Evolutionary conservation across 2,113 vertebrate genomes (phyloP), one percentile per base, ranked within the genome.

Genomic region (Boleophthalmus pectinirostris): DNA sequence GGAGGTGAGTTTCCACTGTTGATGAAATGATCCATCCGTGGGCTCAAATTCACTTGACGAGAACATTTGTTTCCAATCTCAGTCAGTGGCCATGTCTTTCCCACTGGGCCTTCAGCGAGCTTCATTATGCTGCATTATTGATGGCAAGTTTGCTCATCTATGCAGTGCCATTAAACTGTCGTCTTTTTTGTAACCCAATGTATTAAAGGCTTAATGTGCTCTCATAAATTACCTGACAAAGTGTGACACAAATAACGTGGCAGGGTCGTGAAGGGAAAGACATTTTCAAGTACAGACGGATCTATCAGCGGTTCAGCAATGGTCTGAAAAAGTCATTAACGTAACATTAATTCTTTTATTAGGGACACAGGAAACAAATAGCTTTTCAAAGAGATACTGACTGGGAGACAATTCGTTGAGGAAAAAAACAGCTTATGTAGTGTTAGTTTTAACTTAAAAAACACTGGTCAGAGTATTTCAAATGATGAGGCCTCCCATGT

Each of bases 201-300:
- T 90, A 91, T 93, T 91, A 92, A 89, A 68, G 65, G 75, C 87
- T 91, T 92, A 92, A 93, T 93, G 90, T 89, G 81, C 78, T 77
- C 56, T 81, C 78, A 86, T 93, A 93, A 92, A 93, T 93, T 93
- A 93, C 89, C 92, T 93, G 91, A 93, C 92, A 92, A 91, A 85
- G 85, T 82, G 77, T 85, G 81, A 91, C 83, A 89, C 74, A 84
- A 79, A 85, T 85, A 89, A 23, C 38, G 81, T 29, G 46, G 78
- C 73, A 77, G 71, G 25, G 73, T 82, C 88, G 77, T 86, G 78
- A 57, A 72, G 80, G 72, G 85, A 89, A 90, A 92, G 73, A 88
- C 84, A 86, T 85, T 89, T 91, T 89, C 82, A 84, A 82, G 84
- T 88, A 72, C 81, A 85, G 85, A 92, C 79, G 84, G 88, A 90